Conservation (phyloP, 23 tunicate species). For the Botrylloides violaceus region DNA sequence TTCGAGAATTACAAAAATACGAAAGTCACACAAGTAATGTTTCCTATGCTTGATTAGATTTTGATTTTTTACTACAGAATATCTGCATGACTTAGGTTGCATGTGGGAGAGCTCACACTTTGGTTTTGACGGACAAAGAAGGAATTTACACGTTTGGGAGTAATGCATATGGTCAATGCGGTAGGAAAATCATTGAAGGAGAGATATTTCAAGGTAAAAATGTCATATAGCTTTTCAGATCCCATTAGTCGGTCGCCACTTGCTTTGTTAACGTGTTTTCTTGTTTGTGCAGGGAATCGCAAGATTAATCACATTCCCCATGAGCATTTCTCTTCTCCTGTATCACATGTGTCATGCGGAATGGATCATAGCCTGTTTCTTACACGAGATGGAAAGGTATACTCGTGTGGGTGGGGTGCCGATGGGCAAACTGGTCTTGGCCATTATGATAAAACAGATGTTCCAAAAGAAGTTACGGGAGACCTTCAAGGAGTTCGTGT, state of each 20-base stretch:
- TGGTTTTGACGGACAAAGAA: conserved; percentile 67
- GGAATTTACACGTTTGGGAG: conserved; percentile 66
- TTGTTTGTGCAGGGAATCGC: conserved; percentile 25
- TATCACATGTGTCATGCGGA: conserved; percentile 62
- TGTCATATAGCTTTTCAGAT: too few species aligned
- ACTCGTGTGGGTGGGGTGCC: conserved; percentile 88
- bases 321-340: conserved; percentile 34
- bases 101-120: conserved; percentile 79
- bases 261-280: not conserved
- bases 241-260: not conserved
- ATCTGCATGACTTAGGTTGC: conserved; percentile 27
- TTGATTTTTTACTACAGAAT: not conserved
- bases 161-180: conserved; percentile 91
- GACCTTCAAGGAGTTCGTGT: conserved; percentile 62
- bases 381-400: conserved; percentile 53
- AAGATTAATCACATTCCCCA: conserved; percentile 57
- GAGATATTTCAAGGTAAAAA: conserved; percentile 53
- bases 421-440: conserved; percentile 94
- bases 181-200: conserved; percentile 69
- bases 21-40: conserved; percentile 39
- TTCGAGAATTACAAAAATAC: conserved; percentile 29
- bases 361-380: conserved; percentile 92
- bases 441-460: conserved; percentile 11
- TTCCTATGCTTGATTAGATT: too few species aligned
- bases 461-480: conserved; percentile 43